A percentile compares a stretch with the other conserved stretches of the same genome.
Conservation (phyloP, 2,888 invertebrate species). For the Pollenia labialis region DNA sequence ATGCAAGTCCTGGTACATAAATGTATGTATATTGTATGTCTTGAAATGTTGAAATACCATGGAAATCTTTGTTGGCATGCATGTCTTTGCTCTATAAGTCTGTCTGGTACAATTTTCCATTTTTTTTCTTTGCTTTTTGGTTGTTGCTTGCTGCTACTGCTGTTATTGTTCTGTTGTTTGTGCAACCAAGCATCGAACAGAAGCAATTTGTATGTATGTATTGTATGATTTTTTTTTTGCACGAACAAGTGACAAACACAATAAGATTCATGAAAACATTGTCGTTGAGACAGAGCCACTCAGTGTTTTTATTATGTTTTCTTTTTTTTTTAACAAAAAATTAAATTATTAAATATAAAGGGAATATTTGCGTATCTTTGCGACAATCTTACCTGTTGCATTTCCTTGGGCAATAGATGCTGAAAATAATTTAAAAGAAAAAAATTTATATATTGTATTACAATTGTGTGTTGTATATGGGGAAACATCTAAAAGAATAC, state of each 20-base stretch:
- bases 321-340: constrained; percentile 5
- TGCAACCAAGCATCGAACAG: constrained; percentile 57
- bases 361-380: constrained; percentile 34
- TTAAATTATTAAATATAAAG: no score
- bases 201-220: constrained; percentile 34
- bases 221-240: constrained; percentile 16
- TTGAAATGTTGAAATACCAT: constrained; percentile 55
- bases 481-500: no score
- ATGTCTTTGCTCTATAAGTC: constrained; percentile 44
- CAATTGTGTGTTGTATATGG: background rate
- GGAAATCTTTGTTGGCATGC: constrained; percentile 46
- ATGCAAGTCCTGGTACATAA: constrained; percentile 28
- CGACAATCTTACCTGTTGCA: constrained; percentile 68
- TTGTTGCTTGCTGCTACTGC: constrained; percentile 42
- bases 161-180: constrained; percentile 47
- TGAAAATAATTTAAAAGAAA: constrained; percentile 29
- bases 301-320: constrained; percentile 3
- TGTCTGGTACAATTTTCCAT: constrained; percentile 46
- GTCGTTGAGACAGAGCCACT: constrained; percentile 43
- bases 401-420: constrained; percentile 54
- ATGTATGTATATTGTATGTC: constrained; percentile 29
- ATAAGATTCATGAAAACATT: constrained; percentile 46
- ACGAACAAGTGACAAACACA: constrained; percentile 36
- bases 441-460: background rate
- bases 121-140: constrained; percentile 34